Evolutionary conservation across 2,888 invertebrate genomes (phyloP).

Genomic region (Anagyrus pseudococci): DNA sequence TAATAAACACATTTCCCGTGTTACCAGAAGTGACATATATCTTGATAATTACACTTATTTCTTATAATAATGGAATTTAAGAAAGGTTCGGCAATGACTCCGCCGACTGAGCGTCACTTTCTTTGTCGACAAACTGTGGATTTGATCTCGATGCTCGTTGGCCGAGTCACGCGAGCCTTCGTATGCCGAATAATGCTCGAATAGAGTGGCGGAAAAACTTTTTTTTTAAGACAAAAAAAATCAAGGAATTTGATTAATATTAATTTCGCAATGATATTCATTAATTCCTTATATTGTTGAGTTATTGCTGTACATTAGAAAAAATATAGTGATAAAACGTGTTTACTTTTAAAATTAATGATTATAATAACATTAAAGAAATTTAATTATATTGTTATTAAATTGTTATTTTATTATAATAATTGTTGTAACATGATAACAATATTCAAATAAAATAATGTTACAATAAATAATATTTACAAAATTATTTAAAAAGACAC

Average conservation of each 20-base stretch:
- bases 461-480: slow-evolving; percentile 32
- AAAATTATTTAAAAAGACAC: slow-evolving; percentile 23
- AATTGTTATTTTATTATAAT: slow-evolving; percentile 28
- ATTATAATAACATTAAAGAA: slow-evolving; percentile 9
- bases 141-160: no score
- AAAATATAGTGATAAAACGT: slow-evolving; percentile 34
- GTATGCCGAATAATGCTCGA: no score
- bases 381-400: slow-evolving; percentile 11
- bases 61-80: slow-evolving; percentile 25
- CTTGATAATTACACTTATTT: slow-evolving; percentile 38
- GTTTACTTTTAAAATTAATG: slow-evolving; percentile 9
- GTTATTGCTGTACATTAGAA: slow-evolving; percentile 53
- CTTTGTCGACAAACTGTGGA: no score
- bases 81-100: no score
- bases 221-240: no score
- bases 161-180: no score
- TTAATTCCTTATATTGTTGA: slow-evolving; percentile 46
- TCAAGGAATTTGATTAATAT: neutral
- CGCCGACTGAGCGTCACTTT: no score
- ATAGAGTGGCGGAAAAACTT: no score
- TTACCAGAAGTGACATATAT: slow-evolving; percentile 60
- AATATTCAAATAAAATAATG: slow-evolving; percentile 35
- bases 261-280: neutral
- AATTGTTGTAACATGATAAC: slow-evolving; percentile 32
- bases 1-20: slow-evolving; percentile 53